These are phyloP conservation scores for Chamaetylas fuelleborni DNA, from an alignment of 2,113 vertebrate genomes.

Conservation along the genomic window DNA sequence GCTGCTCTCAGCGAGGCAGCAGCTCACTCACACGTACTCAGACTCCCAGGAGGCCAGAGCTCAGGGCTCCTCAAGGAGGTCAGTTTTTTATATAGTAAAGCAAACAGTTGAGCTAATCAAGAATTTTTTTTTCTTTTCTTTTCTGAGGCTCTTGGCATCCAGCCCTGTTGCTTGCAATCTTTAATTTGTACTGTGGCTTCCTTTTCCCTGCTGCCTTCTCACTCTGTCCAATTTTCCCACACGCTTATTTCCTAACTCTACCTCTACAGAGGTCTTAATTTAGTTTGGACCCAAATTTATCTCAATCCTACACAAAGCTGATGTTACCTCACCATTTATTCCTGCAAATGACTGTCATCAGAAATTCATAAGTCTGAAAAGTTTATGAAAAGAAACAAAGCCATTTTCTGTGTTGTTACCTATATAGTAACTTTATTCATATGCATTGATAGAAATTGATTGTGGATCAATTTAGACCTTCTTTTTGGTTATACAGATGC, in stretches of 20 bases:
- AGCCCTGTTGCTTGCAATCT: slow-evolving; percentile 52
- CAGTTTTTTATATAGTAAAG: slow-evolving; percentile 71
- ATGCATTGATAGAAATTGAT: neutral
- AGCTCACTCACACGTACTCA: slow-evolving; percentile 45
- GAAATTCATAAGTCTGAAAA: neutral
- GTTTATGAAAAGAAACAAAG: neutral
- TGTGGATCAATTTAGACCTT: neutral
- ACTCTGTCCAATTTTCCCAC: slow-evolving; percentile 58
- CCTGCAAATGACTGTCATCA: slow-evolving; percentile 12
- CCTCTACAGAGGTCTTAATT: neutral
- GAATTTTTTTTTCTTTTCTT: slow-evolving; percentile 11
- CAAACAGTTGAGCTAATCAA: slow-evolving; percentile 69
- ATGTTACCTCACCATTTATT: slow-evolving; percentile 28
- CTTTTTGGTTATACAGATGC: neutral
- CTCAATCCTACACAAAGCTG: slow-evolving; percentile 5
- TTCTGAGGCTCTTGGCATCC: slow-evolving; percentile 54
- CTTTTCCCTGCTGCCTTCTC: slow-evolving; percentile 50
- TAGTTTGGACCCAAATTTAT: slow-evolving; percentile 33
- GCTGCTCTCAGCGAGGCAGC: slow-evolving; percentile 11
- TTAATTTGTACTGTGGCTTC: slow-evolving; percentile 65
- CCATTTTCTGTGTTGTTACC: neutral
- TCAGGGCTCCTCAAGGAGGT: slow-evolving; percentile 26
- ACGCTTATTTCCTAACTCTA: slow-evolving; percentile 41
- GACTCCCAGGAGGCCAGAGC: slow-evolving; percentile 31
- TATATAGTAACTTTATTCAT: neutral